phyloP scores from a whole-genome alignment of 2,888 invertebrate genomes.

The Baronia brevicornis region DNA sequence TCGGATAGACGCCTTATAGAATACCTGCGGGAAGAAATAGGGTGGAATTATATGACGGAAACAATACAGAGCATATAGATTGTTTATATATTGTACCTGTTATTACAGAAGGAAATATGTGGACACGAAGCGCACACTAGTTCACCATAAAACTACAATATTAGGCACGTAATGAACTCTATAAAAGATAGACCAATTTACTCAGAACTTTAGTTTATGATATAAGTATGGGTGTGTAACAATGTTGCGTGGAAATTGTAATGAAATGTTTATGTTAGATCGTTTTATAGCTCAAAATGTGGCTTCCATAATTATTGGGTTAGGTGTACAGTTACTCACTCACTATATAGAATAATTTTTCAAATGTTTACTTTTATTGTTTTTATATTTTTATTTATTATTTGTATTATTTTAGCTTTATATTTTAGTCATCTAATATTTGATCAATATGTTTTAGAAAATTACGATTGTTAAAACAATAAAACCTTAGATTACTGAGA shows the following conservation, averaged over 20 bases:
- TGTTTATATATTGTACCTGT: too few species aligned
- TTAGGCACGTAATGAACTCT: slow-evolving; percentile 22
- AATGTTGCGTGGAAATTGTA: slow-evolving; percentile 42
- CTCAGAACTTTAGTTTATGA: slow-evolving; percentile 23
- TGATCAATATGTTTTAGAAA: too few species aligned
- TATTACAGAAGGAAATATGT: too few species aligned
- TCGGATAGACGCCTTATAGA: too few species aligned
- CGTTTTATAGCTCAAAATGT: slow-evolving; percentile 57
- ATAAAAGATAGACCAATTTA: slow-evolving; percentile 13
- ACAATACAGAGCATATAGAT: too few species aligned
- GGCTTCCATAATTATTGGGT: slow-evolving; percentile 30
- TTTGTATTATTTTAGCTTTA: slow-evolving; percentile 7
- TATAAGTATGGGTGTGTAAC: slow-evolving; percentile 24
- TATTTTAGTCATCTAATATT: too few species aligned
- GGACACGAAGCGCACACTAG: too few species aligned
- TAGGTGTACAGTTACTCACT: slow-evolving; percentile 1
- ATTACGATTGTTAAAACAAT: too few species aligned
- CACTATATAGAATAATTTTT: slow-evolving; percentile 1
- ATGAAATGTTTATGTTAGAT: slow-evolving; percentile 53
- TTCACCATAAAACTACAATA: slow-evolving; percentile 32
- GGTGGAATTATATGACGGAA: too few species aligned
- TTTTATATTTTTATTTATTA: slow-evolving; percentile 1
- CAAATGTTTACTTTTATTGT: not conserved
- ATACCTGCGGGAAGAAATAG: too few species aligned
- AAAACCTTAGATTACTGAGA: too few species aligned